These are phyloP conservation scores for Dermochelys coriacea DNA, from an alignment of 2,797 vertebrate genomes.

Conservation along the genomic window DNA sequence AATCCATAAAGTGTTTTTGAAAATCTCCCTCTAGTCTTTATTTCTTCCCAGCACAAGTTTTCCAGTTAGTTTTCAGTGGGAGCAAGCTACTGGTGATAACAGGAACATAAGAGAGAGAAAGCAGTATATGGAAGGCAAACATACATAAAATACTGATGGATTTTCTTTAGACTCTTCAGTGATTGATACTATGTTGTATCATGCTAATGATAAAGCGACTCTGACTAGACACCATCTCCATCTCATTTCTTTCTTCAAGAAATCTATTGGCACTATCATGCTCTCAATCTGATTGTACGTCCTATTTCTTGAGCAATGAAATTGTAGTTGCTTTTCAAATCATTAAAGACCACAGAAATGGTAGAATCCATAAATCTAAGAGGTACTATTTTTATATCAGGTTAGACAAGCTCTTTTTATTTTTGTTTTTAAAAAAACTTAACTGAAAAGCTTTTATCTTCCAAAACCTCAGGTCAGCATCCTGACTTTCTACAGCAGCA, in stretches of 20 bases:
- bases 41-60: not conserved
- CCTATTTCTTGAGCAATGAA: not conserved
- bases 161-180: not conserved
- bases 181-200: not conserved
- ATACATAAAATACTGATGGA: constrained; percentile 31
- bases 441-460: not conserved
- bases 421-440: not conserved
- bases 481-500: not conserved
- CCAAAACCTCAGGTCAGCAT: not conserved
- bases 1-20: constrained; percentile 33
- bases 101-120: not conserved
- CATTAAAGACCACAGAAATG: not conserved
- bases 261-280: not conserved
- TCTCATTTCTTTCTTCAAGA: not conserved
- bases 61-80: not conserved
- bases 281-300: not conserved
- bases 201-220: not conserved
- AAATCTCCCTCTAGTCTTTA: constrained; percentile 39
- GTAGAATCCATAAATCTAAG: not conserved
- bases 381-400: not conserved
- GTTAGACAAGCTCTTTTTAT: not conserved
- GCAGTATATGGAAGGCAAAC: not conserved
- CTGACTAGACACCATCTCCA: not conserved
- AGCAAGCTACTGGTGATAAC: constrained; percentile 20
- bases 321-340: not conserved